A percentile compares a stretch with the other conserved stretches of the same genome.
These are phyloP conservation scores for Merops nubicus DNA, from an alignment of 2,113 vertebrate genomes.

Conservation along the genomic window DNA sequence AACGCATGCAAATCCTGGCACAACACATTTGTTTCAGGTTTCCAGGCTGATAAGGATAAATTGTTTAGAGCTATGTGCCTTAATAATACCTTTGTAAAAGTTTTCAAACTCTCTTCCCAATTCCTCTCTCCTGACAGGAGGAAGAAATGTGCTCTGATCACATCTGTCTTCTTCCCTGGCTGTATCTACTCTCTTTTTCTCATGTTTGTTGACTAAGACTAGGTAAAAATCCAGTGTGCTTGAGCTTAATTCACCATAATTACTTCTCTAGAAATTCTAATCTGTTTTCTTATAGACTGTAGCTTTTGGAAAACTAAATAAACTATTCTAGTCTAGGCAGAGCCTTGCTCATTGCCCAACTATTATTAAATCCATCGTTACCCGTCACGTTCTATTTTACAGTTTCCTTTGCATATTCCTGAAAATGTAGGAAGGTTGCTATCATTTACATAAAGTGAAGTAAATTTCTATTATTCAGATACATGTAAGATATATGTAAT, in stretches of 20 bases:
- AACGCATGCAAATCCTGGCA: background rate
- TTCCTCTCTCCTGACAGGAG: background rate
- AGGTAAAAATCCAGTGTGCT: background rate
- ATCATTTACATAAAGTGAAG: background rate
- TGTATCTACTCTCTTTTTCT: background rate
- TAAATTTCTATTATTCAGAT: slow-evolving; percentile 3
- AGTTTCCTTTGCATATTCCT: background rate
- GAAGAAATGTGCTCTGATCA: background rate
- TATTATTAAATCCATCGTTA: background rate
- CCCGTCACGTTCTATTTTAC: background rate
- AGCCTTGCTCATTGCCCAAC: background rate
- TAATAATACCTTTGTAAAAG: background rate
- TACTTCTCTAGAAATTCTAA: background rate
- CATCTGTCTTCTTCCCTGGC: background rate
- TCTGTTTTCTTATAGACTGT: background rate
- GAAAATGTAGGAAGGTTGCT: background rate
- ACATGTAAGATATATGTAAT: background rate
- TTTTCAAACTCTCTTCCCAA: background rate
- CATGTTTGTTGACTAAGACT: background rate
- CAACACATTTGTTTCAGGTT: background rate
- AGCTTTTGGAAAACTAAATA: background rate
- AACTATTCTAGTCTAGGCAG: background rate
- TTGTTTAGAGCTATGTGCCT: background rate
- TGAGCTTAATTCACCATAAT: background rate
- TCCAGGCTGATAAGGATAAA: background rate